Evolutionary conservation across 2,113 vertebrate species (phyloP), one percentile per base, ranked within the genome.

Genomic region (Turdus rufiventris): DNA sequence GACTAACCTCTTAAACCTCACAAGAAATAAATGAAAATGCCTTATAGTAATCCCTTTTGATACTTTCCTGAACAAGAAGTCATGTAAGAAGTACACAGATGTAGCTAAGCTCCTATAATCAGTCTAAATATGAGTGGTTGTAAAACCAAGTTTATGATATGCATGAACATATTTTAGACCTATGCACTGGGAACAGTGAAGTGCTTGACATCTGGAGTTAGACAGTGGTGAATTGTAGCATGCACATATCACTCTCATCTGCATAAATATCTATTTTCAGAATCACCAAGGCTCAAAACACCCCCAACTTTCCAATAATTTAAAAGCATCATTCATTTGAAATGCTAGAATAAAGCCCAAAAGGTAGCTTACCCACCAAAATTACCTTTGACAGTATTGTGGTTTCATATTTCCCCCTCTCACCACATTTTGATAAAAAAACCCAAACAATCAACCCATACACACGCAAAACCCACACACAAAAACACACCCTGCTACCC

Each of bases 191-290:
- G 71, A 95, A 95, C 92, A 94, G 81, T 89, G 85, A 91, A 80
- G 85, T 79, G 87, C 72, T 94, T 96, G 74, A 95, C 94, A 97
- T 97, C 94, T 96, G 94, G 91, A 97, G 89, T 92, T 88, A 91
- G 89, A 79, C 57, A 92, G 75, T 60, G 60, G 87, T 88, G 87
- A 95, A 96, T 67, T 96, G 88, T 58, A 78, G 24, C 85, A 94
- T 4, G 17, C 34, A 96, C 74, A 90, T 82, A 94, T 90, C 85
- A 81, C 53, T 53, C 81, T 96, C 62, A 80, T 76, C 89, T 91
- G 36, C 88, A 96, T 86, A 94, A 96, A 89, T 67, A 83, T 51
- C 78, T 50, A 19, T 93, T 97, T 97, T 96, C 70, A 29, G n/a
- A 96, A 88, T 26, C 60, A 77, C 62, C 33, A 78, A 47, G 78